These are phyloP conservation scores for Carassius gibelio DNA, from an alignment of 2,113 vertebrate genomes.

Conservation along the genomic window DNA sequence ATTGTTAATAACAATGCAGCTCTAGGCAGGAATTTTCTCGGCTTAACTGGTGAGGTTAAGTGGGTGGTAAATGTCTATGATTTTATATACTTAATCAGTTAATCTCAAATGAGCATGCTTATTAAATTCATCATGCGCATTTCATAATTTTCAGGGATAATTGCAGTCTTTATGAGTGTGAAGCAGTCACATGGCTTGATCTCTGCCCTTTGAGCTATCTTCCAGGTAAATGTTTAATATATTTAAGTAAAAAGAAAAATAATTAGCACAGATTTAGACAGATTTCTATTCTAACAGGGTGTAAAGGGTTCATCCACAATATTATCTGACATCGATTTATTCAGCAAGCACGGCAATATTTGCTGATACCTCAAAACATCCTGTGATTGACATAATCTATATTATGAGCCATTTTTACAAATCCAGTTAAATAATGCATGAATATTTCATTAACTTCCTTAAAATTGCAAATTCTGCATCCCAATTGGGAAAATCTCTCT, in stretches of 20 bases:
- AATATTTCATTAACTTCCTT: too few relatives aligned
- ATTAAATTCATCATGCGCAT: conserved; percentile 2
- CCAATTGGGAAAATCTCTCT: too few relatives aligned
- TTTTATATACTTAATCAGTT: neutral
- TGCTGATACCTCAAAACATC: too few relatives aligned
- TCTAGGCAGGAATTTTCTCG: neutral
- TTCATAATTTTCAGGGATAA: neutral
- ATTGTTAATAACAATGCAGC: neutral
- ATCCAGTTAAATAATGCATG: too few relatives aligned
- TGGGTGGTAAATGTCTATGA: neutral
- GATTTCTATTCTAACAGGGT: too few relatives aligned
- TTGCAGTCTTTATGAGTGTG: neutral
- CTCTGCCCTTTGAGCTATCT: neutral
- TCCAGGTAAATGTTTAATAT: neutral
- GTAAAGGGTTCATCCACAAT: too few relatives aligned
- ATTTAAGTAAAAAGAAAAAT: neutral
- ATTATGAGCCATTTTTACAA: too few relatives aligned
- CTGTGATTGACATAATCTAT: too few relatives aligned
- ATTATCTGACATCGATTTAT: neutral
- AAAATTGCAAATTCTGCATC: too few relatives aligned
- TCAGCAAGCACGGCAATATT: neutral
- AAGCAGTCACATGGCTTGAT: neutral
- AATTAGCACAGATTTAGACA: neutral
- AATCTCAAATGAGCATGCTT: neutral
- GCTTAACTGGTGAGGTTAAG: neutral